These are phyloP conservation scores for Bilobella aurantiaca DNA, from an alignment of 1,140 invertebrate genomes.

Conservation along the genomic window DNA sequence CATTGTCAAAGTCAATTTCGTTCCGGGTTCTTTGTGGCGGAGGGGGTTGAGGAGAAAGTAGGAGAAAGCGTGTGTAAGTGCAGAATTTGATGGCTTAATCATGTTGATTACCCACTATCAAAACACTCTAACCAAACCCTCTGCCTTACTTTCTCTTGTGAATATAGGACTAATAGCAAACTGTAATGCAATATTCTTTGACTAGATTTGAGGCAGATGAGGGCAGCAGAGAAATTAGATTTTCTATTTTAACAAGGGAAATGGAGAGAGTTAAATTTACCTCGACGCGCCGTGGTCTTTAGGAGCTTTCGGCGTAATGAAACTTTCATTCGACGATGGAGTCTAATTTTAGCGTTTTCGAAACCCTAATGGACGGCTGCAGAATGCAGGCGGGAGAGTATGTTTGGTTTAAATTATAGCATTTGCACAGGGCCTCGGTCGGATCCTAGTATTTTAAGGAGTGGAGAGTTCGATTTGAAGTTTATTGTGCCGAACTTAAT, in stretches of 20 bases:
- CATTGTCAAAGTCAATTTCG: background rate
- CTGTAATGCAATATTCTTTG: constrained; percentile 5
- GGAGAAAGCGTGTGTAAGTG: constrained; percentile 10
- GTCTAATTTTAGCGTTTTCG: too few relatives aligned
- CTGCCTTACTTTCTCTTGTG: background rate
- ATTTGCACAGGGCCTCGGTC: too few relatives aligned
- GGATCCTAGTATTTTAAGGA: too few relatives aligned
- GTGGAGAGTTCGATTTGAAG: too few relatives aligned
- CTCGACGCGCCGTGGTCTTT: too few relatives aligned
- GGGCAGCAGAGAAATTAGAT: background rate
- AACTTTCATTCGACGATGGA: too few relatives aligned
- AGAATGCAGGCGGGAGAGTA: too few relatives aligned
- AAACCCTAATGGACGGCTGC: too few relatives aligned
- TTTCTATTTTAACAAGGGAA: background rate
- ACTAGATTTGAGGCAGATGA: background rate
- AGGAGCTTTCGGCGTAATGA: too few relatives aligned
- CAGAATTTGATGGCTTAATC: constrained; percentile 30
- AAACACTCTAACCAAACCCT: constrained; percentile 11
- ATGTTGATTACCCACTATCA: constrained; percentile 29
- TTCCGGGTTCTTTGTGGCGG: constrained; percentile 9
- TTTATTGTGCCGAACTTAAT: too few relatives aligned
- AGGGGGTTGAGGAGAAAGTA: background rate
- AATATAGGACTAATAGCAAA: background rate
- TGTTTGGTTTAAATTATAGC: too few relatives aligned
- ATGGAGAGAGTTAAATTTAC: background rate